Conservation (phyloP, 2,113 vertebrate species). For the Okapia johnstoni region DNA sequence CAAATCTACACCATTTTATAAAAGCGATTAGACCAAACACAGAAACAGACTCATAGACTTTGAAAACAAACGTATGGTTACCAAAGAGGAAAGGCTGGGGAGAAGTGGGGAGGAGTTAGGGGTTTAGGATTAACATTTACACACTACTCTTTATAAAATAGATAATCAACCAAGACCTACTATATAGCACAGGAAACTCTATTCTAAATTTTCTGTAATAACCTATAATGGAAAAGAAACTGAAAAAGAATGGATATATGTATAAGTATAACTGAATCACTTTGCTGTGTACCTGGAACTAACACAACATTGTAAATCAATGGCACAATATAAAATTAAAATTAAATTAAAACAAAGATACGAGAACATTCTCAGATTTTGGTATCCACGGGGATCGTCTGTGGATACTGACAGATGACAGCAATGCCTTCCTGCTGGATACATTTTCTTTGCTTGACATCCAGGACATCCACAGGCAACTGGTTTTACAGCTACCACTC, state of each 20-base stretch:
- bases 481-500: background rate
- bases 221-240: background rate
- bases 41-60: background rate
- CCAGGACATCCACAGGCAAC: background rate
- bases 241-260: background rate
- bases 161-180: background rate
- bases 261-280: background rate
- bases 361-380: background rate
- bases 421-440: background rate
- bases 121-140: background rate
- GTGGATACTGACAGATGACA: background rate
- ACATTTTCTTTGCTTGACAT: background rate
- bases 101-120: background rate
- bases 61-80: background rate
- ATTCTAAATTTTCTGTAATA: background rate
- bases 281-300: background rate
- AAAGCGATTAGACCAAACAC: background rate
- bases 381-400: background rate
- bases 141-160: background rate
- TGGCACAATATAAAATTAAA: background rate
- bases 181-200: background rate
- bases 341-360: background rate
- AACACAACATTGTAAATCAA: background rate
- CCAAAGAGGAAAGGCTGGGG: background rate
- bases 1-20: background rate